Percentiles rank a stretch among this genome's conserved stretches.
Conservation (phyloP, 2,113 vertebrate species). For the Mesocricetus auratus region DNA sequence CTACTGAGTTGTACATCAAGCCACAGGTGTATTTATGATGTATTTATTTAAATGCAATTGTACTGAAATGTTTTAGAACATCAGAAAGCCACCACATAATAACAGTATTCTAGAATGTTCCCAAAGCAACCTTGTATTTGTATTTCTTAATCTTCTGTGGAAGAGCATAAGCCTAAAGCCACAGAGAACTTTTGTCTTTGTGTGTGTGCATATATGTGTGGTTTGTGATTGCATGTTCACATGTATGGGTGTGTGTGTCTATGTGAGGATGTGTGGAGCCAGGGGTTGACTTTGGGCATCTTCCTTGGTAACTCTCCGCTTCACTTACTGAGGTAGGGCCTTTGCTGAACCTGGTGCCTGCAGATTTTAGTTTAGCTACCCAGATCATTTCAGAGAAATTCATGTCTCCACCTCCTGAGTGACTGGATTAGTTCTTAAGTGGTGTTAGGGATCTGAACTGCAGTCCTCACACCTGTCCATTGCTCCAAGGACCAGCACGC, state of each 20-base stretch:
- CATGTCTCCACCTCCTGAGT: neutral
- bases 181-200: neutral
- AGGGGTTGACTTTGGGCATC: neutral
- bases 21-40: too few species aligned
- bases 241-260: neutral
- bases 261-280: neutral
- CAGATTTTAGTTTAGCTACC: neutral
- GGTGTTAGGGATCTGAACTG: neutral
- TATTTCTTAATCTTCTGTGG: constrained; percentile 27
- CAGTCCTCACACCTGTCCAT: neutral
- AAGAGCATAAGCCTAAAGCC: neutral
- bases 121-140: constrained; percentile 22
- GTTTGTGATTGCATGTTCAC: neutral
- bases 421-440: neutral
- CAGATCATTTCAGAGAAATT: neutral
- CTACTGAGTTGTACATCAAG: neutral
- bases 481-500: too few species aligned
- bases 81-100: neutral
- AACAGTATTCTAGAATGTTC: constrained; percentile 29
- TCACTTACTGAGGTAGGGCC: neutral
- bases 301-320: neutral
- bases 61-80: neutral
- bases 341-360: neutral
- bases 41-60: neutral
- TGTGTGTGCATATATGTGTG: neutral